Percentiles rank a stretch among this genome's conserved stretches.
Evolutionary conservation across 2,888 invertebrate species (phyloP).

Genomic region (Yponomeuta malinellus): DNA sequence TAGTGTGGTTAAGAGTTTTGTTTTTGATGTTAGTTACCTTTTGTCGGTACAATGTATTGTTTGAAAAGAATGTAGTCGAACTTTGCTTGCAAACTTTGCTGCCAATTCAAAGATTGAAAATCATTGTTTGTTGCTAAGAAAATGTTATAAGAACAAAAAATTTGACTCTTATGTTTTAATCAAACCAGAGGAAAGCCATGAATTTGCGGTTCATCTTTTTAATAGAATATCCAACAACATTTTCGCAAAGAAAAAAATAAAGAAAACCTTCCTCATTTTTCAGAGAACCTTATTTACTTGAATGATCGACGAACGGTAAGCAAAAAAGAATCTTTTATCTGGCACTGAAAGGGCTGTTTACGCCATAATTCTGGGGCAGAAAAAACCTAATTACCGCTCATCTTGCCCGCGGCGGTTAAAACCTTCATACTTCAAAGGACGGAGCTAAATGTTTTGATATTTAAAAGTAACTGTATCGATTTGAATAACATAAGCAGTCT

Average conservation of each 20-base stretch:
- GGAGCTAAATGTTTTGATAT: slow-evolving; percentile 34
- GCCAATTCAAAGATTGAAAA: too few species aligned
- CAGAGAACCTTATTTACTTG: slow-evolving; percentile 48
- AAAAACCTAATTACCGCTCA: slow-evolving; percentile 57
- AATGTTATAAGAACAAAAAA: not conserved
- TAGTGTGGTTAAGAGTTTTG: not conserved
- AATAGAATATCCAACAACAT: slow-evolving; percentile 3
- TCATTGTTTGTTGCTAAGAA: not conserved
- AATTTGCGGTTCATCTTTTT: slow-evolving; percentile 3
- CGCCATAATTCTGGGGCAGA: slow-evolving; percentile 48
- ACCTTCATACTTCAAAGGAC: slow-evolving; percentile 32
- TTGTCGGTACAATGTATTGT: too few species aligned
- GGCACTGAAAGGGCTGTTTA: slow-evolving; percentile 58
- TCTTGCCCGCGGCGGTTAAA: slow-evolving; percentile 35
- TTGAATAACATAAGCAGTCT: not conserved
- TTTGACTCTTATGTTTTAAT: not conserved
- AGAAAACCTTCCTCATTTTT: slow-evolving; percentile 31
- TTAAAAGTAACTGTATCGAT: not conserved
- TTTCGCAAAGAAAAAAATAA: slow-evolving; percentile 26
- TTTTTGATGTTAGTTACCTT: too few species aligned
- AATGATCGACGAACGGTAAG: slow-evolving; percentile 43
- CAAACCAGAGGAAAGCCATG: not conserved
- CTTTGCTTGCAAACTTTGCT: too few species aligned
- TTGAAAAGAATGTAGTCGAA: too few species aligned
- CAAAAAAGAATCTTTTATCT: slow-evolving; percentile 53